Base-by-base conservation (phyloP, 2,797 vertebrate species). In the Amphiprion clarkii region DNA sequence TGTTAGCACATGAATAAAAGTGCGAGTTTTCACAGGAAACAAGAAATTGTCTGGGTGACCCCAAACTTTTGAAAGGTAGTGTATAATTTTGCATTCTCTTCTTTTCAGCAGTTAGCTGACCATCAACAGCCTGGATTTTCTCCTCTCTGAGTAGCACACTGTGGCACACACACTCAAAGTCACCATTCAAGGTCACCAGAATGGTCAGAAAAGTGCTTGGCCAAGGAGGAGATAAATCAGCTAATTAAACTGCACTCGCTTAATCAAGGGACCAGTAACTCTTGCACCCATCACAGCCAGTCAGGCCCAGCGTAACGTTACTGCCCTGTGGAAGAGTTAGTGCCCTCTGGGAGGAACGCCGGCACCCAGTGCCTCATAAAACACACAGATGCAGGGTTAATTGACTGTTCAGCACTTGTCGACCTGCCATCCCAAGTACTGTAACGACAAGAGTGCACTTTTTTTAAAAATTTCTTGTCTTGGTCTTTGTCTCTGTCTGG, bases 341-440 rank as follows among this genome's bases (percentile, higher is more conserved):
- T 95, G 96, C 94, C 95, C 89, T 85, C 79, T 76, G 88, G 91
- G 90, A 89, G 77, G 75, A 78, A 67, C 86, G 95, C 79, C 84
- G 88, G 91, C 95, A 95, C 90, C 88, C 93, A 60, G 87, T 74
- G 95, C 95, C 95, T 97, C 96, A 95, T 98, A 98, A 99, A 98
- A 96, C 97, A 97, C 96, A 97, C 97, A 98, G 97, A 98, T 97
- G 97, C 96, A 95, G 96, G 96, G 97, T 98, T 99, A 98, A 99
- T 97, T 97, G 97, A 97, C 96, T 98, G 97, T 96, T 94, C 95
- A 96, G 95, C 95, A 94, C 95, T 96, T 94, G 89, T 96, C 94
- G 89, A 94, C 93, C 95, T 94, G 96, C 96, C 94, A 94, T 95
- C 96, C 94, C 92, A 92, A 78, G 71, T 74, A 82, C 61, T 74